Evolutionary conservation across 2,888 invertebrate species (phyloP), one percentile per base, ranked within the genome.

Genomic region (Hedychridium roseum): DNA sequence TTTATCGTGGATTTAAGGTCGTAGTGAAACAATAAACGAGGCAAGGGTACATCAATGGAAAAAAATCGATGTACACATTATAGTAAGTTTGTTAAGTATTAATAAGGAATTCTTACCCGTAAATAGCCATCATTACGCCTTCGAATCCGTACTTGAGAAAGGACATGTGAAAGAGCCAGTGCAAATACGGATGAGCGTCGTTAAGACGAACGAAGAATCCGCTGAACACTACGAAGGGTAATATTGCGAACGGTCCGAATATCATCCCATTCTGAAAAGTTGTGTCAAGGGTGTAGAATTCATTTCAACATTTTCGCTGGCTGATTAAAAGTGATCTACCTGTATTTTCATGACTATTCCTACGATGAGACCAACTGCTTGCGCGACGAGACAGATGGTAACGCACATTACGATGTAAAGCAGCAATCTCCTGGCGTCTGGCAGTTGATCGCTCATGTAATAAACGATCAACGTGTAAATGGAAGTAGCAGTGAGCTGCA

Each of bases 141-240:
- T 94, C 93, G 41, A 95, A 86, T 1, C 92, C 91, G 67, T 96
- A 94, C 66, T 94, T 93, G 23, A 94, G 82, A 77, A 93, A 96
- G 0, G 95, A 95, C 21, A 88, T 79, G 73, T 95, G 90, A 68
- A 95, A 94, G 20, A 96, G 66, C 94, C 94, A 96, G 34, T 86
- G 86, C 57, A 94, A 81, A 67, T 86, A 86, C 0, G 80, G 78
- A 5, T 93, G 93, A 1, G 94, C 90, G 65, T 94, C 92, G 64
- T 85, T 85, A 64, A 91, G 84, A 68, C 88, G 90, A 1, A 97
- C 87, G 76, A 97, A 96, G 80, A 95, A 96, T 3, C 97, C 97
- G 43, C 94, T 93, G 81, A 97, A 96, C 63, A 94, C 84, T 16
- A 92, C 85, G 73, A 95, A 93, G 0, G 97, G 96, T 76, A 92